Percentiles rank a stretch among this genome's conserved stretches.
phyloP scores from a whole-genome alignment of 1,140 invertebrate species.

The Acromyrmex heyeri region DNA sequence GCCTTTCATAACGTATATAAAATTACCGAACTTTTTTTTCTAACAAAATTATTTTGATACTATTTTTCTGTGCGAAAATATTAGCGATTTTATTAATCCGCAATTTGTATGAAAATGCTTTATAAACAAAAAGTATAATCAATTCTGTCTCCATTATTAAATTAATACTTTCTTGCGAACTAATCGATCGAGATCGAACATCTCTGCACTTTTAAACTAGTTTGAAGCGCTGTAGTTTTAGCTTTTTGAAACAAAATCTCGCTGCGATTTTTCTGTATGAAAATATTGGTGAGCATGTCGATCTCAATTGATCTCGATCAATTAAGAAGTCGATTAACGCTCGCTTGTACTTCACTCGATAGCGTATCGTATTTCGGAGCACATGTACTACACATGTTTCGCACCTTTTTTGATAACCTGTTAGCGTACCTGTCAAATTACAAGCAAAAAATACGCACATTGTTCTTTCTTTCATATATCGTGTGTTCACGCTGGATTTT shows the following conservation, averaged over 20 bases:
- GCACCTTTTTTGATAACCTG: not conserved
- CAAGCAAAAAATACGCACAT: not conserved
- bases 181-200: not conserved
- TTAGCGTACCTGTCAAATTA: slow-evolving; percentile 6
- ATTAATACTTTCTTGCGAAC: not conserved
- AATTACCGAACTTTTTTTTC: too few relatives aligned
- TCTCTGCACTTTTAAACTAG: not conserved
- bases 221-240: not conserved
- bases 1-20: too few relatives aligned
- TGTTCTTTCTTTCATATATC: too few relatives aligned
- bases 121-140: not conserved
- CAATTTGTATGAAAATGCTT: not conserved
- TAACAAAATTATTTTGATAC: too few relatives aligned
- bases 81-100: not conserved
- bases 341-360: not conserved
- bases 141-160: not conserved
- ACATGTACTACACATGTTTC: not conserved
- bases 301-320: not conserved
- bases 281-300: too few relatives aligned
- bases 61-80: not conserved
- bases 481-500: not conserved
- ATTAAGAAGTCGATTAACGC: not conserved
- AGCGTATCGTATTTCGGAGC: slow-evolving; percentile 10
- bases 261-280: too few relatives aligned
- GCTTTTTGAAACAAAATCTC: not conserved